Evolutionary conservation across 53 echinoderm and acorn worm genomes (phyloP).

Genomic region (Paracentrotus lividus): DNA sequence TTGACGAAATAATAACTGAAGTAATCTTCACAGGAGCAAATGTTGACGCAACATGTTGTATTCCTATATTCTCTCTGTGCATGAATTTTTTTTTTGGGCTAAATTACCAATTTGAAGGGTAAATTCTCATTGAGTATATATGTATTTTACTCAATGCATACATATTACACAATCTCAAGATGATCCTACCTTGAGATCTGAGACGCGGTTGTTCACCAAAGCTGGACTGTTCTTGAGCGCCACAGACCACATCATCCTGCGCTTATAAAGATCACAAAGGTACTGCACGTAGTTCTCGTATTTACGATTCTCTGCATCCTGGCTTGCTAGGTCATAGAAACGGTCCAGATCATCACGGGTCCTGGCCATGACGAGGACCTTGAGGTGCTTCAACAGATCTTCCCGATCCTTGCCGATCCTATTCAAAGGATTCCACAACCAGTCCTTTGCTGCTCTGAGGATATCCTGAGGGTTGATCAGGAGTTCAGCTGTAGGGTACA

Average conservation of each 20-base stretch:
- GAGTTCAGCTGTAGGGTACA: conserved; percentile 9
- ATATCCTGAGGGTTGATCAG: not conserved
- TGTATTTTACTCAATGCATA: no score
- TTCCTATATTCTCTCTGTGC: no score
- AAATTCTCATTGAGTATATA: no score
- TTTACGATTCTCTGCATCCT: not conserved
- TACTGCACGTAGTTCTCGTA: not conserved
- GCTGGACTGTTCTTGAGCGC: not conserved
- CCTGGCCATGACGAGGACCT: conserved; percentile 68
- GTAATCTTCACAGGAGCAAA: no score
- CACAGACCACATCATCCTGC: conserved; percentile 29
- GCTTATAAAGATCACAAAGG: not conserved
- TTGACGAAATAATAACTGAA: no score
- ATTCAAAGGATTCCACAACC: conserved; percentile 68
- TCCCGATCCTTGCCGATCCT: conserved; percentile 63
- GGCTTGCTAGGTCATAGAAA: conserved; percentile 22
- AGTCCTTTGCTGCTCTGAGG: conserved; percentile 19
- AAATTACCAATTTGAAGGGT: no score
- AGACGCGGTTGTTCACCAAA: not conserved
- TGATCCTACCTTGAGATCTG: not conserved
- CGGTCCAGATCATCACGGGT: conserved; percentile 59
- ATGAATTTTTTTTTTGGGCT: no score
- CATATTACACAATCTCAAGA: no score
- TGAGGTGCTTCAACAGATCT: conserved; percentile 78
- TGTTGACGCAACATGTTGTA: no score